Conservation (phyloP, 2,113 vertebrate species). For the Mugil cephalus region DNA sequence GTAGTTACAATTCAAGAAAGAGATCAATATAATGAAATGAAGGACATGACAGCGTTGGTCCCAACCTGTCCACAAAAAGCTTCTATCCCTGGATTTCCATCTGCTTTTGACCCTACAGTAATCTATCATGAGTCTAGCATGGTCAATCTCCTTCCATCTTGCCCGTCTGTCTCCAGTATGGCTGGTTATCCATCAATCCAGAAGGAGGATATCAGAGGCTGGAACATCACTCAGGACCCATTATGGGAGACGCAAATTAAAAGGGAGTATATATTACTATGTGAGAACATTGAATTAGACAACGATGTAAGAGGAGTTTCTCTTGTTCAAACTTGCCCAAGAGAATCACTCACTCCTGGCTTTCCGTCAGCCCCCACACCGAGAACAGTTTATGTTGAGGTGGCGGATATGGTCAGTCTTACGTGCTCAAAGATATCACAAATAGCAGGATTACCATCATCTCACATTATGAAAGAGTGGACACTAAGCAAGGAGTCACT, state of each 20-base stretch:
- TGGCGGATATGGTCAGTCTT: conserved; percentile 54
- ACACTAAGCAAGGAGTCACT: conserved; percentile 23
- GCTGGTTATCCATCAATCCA: conserved; percentile 65
- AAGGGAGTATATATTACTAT: conserved; percentile 12
- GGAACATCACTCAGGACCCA: conserved; percentile 19
- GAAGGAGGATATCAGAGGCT: conserved; percentile 51
- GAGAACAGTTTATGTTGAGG: conserved; percentile 17
- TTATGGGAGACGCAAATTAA: conserved; percentile 40
- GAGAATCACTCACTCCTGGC: conserved; percentile 45
- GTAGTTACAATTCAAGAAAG: conserved; percentile 26
- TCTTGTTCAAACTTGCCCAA: conserved; percentile 60
- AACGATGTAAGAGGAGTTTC: conserved; percentile 46
- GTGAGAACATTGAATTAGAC: neutral
- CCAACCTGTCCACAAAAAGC: conserved; percentile 51
- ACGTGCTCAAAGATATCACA: conserved; percentile 43
- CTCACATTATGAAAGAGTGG: conserved; percentile 44
- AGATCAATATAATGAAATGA: conserved; percentile 32
- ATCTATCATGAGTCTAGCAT: conserved; percentile 1
- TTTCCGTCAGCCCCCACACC: conserved; percentile 53
- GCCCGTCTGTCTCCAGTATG: conserved; percentile 39
- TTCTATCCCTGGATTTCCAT: conserved; percentile 45
- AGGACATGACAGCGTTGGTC: conserved; percentile 40
- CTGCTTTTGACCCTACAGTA: conserved; percentile 15
- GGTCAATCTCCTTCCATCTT: conserved; percentile 36
- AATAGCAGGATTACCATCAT: conserved; percentile 64